phyloP scores from a whole-genome alignment of 2,888 invertebrate genomes.

The Diarsia brunnea region DNA sequence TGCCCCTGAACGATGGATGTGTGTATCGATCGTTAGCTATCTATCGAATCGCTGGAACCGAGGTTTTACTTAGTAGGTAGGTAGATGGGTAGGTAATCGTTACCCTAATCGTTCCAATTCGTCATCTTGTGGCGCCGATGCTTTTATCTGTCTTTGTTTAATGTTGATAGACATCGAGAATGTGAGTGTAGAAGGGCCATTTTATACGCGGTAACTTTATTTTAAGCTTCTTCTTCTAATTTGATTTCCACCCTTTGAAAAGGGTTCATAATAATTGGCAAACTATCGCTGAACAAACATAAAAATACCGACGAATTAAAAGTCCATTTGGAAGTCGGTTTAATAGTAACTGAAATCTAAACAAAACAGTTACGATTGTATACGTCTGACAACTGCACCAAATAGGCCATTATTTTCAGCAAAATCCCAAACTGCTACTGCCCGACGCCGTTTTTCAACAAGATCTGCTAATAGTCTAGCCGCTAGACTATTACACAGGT shows the following conservation, averaged over 20 bases:
- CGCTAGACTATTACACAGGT: too few species aligned
- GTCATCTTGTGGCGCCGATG: conserved; percentile 61
- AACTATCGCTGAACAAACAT: too few species aligned
- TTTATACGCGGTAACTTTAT: background rate
- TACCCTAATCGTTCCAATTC: conserved; percentile 54
- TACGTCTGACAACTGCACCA: background rate
- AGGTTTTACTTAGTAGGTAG: conserved; percentile 11
- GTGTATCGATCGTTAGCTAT: conserved; percentile 26
- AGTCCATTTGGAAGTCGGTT: too few species aligned
- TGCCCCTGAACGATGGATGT: too few species aligned
- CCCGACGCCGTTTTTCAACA: background rate
- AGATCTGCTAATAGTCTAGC: too few species aligned
- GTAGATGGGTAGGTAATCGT: conserved; percentile 36
- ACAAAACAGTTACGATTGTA: too few species aligned
- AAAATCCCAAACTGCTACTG: background rate
- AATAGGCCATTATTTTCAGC: background rate
- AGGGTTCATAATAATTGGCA: too few species aligned
- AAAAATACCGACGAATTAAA: too few species aligned
- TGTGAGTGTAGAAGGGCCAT: conserved; percentile 21
- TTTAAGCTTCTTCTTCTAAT: too few species aligned
- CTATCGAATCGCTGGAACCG: conserved; percentile 1
- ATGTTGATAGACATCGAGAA: conserved; percentile 30
- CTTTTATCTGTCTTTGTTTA: conserved; percentile 63
- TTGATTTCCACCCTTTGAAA: too few species aligned
- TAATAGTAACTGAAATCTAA: too few species aligned